Conservation (phyloP, 2,888 invertebrate species). For the Minunthozetes semirufus region DNA sequence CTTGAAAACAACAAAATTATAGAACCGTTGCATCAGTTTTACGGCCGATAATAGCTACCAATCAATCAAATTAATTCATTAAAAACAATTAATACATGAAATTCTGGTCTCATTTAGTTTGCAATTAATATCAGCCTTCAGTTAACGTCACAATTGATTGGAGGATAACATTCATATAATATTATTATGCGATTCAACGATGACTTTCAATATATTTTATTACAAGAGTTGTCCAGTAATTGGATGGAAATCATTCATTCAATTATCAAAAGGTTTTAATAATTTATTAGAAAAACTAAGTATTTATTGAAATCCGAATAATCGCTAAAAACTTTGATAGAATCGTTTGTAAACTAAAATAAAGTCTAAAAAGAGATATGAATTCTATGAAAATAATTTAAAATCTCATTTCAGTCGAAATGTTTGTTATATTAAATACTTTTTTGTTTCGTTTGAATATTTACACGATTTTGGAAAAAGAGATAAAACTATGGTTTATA, state of each 20-base stretch:
- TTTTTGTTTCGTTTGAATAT: background rate
- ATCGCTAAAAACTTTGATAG: background rate
- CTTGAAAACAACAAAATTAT: background rate
- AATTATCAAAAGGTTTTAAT: slow-evolving; percentile 2
- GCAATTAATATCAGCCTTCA: slow-evolving; percentile 17
- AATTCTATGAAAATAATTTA: background rate
- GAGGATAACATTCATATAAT: slow-evolving; percentile 29
- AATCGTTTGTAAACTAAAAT: background rate
- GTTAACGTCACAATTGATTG: slow-evolving; percentile 8
- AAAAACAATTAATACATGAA: background rate
- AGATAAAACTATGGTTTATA: background rate
- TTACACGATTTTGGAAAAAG: background rate
- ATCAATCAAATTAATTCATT: background rate
- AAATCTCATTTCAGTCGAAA: background rate
- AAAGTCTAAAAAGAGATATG: background rate
- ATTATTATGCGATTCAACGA: slow-evolving; percentile 11
- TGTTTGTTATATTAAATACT: background rate
- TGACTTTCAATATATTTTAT: slow-evolving; percentile 16
- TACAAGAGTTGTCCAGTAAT: background rate
- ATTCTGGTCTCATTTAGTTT: background rate
- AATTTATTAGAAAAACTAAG: background rate
- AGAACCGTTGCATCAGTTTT: background rate
- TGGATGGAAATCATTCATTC: background rate
- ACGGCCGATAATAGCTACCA: slow-evolving; percentile 19
- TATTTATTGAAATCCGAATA: background rate